Base-by-base conservation (phyloP, 2,113 vertebrate species). In the Ciconia maguari region DNA sequence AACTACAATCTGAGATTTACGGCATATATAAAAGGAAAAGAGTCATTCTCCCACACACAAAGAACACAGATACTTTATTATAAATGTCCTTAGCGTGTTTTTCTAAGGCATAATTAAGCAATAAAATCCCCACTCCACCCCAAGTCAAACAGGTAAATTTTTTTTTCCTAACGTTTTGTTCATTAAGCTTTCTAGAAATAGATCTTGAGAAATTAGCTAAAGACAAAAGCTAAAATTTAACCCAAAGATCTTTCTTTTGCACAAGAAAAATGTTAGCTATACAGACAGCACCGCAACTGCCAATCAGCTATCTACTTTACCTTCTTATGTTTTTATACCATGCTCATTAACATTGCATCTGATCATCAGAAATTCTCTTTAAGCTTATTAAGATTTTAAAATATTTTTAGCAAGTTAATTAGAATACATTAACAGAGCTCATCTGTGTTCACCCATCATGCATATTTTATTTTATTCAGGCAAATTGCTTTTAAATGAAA, bases 401-500 rank as follows among this genome's bases (percentile, higher is more conserved):
- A 97, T 97, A 97, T 97, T 97, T 97, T 97, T 97, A 97, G 97
- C 94, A 97, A 96, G 96, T 94, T 96, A 97, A 97, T 97, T 97
- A 97, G 95, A 97, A 97, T 97, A 97, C 91, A 97, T 97, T 97
- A 97, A 93, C 78, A 86, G 91, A 95, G 87, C 96, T 97, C 95
- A 96, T 97, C 95, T 95, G 96, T 97, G 97, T 96, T 97, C 97
- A 95, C 93, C 95, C 95, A 95, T 97, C 96, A 96, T 97, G 95
- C 95, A 97, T 97, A 97, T 95, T 97, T 97, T 97, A 96, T 96
- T 96, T 93, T 89, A 95, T 93, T 91, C 96, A 78, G 71, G 96
- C 78, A 97, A 97, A 97, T 96, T 95, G 93, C 94, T 94, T 97
- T 96, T 75, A 95, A 97, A 96, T 96, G 94, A 95, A 95, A 93